These are phyloP conservation scores for Eupithecia subfuscata DNA, from an alignment of 2,888 invertebrate genomes.

Conservation along the genomic window DNA sequence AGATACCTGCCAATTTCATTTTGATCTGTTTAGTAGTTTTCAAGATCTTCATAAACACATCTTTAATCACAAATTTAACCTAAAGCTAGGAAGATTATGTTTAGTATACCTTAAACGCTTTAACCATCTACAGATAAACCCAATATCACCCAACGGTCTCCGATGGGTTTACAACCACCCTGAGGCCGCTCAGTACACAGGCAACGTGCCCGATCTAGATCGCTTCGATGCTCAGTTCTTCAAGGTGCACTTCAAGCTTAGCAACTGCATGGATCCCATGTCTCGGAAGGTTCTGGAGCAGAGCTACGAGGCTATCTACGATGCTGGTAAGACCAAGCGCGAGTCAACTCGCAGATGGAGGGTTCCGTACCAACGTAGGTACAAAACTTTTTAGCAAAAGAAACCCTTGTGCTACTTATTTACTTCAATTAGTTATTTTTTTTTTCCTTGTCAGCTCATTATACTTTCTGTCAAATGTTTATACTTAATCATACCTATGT, in stretches of 20 bases:
- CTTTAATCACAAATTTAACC: no score
- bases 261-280: constrained; percentile 52
- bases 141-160: constrained; percentile 62
- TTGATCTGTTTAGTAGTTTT: no score
- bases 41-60: no score
- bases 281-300: constrained; percentile 55
- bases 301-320: constrained; percentile 57
- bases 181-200: constrained; percentile 83
- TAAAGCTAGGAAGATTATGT: background rate
- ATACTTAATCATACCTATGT: no score
- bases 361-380: background rate
- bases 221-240: constrained; percentile 87
- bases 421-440: no score
- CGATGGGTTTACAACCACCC: constrained; percentile 57
- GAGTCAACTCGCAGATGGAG: background rate
- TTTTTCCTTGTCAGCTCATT: no score
- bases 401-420: no score
- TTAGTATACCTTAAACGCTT: background rate
- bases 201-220: constrained; percentile 84
- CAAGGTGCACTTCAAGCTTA: constrained; percentile 80
- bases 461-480: no score
- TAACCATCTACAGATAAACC: constrained; percentile 36
- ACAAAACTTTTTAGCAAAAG: background rate
- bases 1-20: no score
- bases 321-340: constrained; percentile 48